A percentile compares a stretch with the other conserved stretches of the same genome.
These are phyloP conservation scores for Diaprepes abbreviatus DNA, from an alignment of 2,888 invertebrate species.

Conservation along the genomic window DNA sequence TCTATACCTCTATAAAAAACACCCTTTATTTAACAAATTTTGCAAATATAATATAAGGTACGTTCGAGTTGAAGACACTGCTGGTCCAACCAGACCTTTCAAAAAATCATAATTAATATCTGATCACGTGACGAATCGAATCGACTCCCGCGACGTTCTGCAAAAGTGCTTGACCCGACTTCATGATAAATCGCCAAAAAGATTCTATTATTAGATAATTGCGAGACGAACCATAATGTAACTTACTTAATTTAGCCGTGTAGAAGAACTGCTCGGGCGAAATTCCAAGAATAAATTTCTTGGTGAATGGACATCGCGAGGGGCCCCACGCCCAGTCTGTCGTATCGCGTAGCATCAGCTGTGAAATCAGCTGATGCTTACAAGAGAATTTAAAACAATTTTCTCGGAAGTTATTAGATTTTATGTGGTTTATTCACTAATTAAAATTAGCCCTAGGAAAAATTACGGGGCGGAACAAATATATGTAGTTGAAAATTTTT, in stretches of 20 bases:
- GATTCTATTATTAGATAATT: neutral
- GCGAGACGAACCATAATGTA: neutral
- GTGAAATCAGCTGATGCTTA: slow-evolving; percentile 28
- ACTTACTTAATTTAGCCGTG: neutral
- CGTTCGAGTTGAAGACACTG: too few relatives aligned
- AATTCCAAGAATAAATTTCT: neutral
- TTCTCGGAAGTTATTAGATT: neutral
- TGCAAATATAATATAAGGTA: too few relatives aligned
- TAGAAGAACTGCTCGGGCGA: neutral
- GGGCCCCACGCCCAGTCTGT: slow-evolving; percentile 15
- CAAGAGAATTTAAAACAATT: slow-evolving; percentile 1
- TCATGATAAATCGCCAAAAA: neutral
- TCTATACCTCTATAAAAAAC: too few relatives aligned
- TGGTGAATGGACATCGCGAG: neutral
- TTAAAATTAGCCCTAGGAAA: neutral
- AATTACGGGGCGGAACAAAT: neutral
- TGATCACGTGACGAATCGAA: too few relatives aligned
- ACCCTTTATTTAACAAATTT: too few relatives aligned
- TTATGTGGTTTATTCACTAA: neutral
- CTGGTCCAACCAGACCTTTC: too few relatives aligned
- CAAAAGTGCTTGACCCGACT: too few relatives aligned
- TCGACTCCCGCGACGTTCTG: too few relatives aligned
- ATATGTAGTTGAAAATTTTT: neutral
- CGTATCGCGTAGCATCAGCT: slow-evolving; percentile 24
- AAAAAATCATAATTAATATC: too few relatives aligned